phyloP scores from a whole-genome alignment of 2,888 invertebrate species.

The Psylliodes chrysocephalus region DNA sequence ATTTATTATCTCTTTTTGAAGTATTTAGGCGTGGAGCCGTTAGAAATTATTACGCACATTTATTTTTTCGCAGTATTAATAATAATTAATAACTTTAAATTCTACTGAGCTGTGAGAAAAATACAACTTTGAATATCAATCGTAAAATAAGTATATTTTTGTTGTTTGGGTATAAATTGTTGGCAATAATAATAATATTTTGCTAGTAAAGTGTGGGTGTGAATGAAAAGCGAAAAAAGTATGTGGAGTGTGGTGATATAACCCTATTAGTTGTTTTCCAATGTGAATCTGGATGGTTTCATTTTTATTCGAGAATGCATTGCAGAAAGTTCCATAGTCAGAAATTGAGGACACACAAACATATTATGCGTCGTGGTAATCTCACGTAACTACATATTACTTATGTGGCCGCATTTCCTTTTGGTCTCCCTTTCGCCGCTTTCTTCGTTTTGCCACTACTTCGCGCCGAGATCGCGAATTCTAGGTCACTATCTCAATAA shows the following conservation, averaged over 20 bases:
- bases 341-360: conserved; percentile 61
- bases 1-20: too few species aligned
- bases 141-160: too few species aligned
- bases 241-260: conserved; percentile 33
- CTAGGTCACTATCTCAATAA: conserved; percentile 64
- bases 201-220: too few species aligned
- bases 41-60: too few species aligned
- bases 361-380: conserved; percentile 63
- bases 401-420: conserved; percentile 63
- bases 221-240: conserved; percentile 23
- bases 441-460: conserved; percentile 64
- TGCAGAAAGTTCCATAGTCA: conserved; percentile 52
- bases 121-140: too few species aligned
- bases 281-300: conserved; percentile 54
- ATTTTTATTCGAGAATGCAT: conserved; percentile 63
- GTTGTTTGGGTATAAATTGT: too few species aligned
- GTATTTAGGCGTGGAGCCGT: too few species aligned
- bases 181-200: too few species aligned
- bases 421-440: conserved; percentile 64
- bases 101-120: too few species aligned
- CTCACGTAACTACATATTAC: conserved; percentile 64
- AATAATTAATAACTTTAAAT: too few species aligned
- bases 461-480: conserved; percentile 57
- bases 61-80: too few species aligned
- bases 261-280: conserved; percentile 44